phyloP scores from a whole-genome alignment of 2,888 invertebrate genomes.

The Lasioglossum calceatum region DNA sequence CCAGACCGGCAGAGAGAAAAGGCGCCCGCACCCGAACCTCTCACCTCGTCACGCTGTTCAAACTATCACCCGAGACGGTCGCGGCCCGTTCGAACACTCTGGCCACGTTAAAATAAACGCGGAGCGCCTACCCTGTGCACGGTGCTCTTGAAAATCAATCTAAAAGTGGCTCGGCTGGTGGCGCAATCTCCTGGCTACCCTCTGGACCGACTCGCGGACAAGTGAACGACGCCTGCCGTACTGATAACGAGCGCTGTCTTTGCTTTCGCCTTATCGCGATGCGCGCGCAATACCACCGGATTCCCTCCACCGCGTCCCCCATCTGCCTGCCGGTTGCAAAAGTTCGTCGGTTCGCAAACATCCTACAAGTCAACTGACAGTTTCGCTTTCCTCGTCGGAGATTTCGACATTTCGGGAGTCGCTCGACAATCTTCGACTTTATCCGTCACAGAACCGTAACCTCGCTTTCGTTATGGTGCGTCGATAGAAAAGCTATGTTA shows the following conservation, averaged over 20 bases:
- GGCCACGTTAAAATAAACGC: constrained; percentile 77
- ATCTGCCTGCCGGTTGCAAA: not conserved
- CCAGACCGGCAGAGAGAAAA: constrained; percentile 77
- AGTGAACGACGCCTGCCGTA: constrained; percentile 67
- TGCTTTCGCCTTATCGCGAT: constrained; percentile 63
- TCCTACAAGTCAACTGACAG: not conserved
- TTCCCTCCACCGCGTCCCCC: not conserved
- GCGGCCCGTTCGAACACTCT: constrained; percentile 71
- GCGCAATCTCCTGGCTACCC: constrained; percentile 78
- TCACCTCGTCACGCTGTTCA: constrained; percentile 71
- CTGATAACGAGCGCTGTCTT: constrained; percentile 69
- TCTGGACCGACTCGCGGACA: constrained; percentile 67
- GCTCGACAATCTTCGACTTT: not conserved
- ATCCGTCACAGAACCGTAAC: not conserved
- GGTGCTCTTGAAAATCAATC: constrained; percentile 83
- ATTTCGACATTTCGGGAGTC: not conserved
- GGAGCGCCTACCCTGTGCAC: constrained; percentile 76
- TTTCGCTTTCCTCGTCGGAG: not conserved
- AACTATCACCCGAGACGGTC: constrained; percentile 68
- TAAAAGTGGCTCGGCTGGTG: constrained; percentile 80
- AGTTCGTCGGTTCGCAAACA: constrained; percentile 1
- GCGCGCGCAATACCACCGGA: constrained; percentile 66
- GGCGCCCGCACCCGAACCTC: constrained; percentile 78
- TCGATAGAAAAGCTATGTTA: not conserved
- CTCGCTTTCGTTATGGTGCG: not conserved